A percentile compares a stretch with the other conserved stretches of the same genome.
Conservation (phyloP, 2,888 invertebrate species). For the Drepanosiphum platanoidis region DNA sequence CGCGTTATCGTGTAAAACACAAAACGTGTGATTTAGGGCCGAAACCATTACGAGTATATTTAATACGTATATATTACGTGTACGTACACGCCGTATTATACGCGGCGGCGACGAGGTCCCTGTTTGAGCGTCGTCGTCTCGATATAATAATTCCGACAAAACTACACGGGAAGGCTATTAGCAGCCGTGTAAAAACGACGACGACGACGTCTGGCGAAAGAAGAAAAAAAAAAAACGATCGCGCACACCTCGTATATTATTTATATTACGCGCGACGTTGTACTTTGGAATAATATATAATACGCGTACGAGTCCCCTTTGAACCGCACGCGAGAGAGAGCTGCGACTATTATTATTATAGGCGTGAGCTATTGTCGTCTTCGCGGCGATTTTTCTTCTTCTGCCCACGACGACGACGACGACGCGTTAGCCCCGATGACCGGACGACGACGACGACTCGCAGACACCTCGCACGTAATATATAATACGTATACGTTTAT, state of each 20-base stretch:
- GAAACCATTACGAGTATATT: background rate
- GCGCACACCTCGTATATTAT: background rate
- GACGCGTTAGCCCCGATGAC: constrained; percentile 2
- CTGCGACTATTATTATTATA: too few relatives aligned
- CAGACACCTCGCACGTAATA: too few relatives aligned
- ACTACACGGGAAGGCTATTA: constrained; percentile 52
- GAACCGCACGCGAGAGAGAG: constrained; percentile 15
- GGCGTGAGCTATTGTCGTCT: constrained; percentile 52
- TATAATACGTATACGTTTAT: too few relatives aligned
- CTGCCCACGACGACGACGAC: constrained; percentile 1
- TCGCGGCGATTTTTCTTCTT: constrained; percentile 12
- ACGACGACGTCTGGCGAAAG: too few relatives aligned
- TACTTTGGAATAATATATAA: constrained; percentile 5
- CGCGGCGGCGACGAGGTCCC: background rate
- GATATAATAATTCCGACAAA: constrained; percentile 21
- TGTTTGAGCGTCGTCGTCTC: constrained; percentile 16
- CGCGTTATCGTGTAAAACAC: background rate
- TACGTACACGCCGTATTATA: too few relatives aligned
- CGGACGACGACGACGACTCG: too few relatives aligned
- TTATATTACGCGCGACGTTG: background rate
- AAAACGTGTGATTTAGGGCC: background rate
- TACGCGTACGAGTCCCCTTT: constrained; percentile 27
- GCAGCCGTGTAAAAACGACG: background rate
- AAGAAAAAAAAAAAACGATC: too few relatives aligned
- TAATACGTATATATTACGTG: too few relatives aligned